Percentiles rank a stretch among this genome's conserved stretches.
These are phyloP conservation scores for Galaxea fascicularis DNA, from an alignment of 92 coral and sea anemone species.

Conservation along the genomic window DNA sequence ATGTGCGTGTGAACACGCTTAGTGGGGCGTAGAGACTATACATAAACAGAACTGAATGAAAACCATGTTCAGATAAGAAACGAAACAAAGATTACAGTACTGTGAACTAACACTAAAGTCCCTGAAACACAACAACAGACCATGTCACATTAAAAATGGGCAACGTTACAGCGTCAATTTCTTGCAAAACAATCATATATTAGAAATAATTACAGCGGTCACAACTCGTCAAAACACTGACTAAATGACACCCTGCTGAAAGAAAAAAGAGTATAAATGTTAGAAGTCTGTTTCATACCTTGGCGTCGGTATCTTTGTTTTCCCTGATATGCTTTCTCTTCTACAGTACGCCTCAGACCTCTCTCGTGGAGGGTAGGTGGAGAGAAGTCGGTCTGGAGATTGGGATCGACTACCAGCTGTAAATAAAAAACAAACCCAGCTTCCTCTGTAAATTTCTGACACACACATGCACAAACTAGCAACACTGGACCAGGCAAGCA, in stretches of 20 bases:
- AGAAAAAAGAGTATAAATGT: neutral
- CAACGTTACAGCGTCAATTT: neutral
- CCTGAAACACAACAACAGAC: neutral
- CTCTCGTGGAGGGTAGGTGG: slow-evolving; percentile 84
- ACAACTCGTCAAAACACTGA: neutral
- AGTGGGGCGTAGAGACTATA: too few species aligned
- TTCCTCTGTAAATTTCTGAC: neutral
- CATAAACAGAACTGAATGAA: too few species aligned
- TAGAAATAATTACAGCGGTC: neutral
- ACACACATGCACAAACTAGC: too few species aligned
- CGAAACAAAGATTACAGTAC: neutral
- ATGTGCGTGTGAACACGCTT: too few species aligned
- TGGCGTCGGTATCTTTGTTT: slow-evolving; percentile 93
- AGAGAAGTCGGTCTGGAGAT: slow-evolving; percentile 84
- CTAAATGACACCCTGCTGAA: neutral
- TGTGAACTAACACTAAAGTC: neutral
- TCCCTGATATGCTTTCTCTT: slow-evolving; percentile 79
- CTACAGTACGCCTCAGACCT: slow-evolving; percentile 91
- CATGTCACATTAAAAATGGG: neutral
- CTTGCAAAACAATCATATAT: neutral
- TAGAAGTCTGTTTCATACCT: slow-evolving; percentile 54
- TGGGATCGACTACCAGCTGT: slow-evolving; percentile 94
- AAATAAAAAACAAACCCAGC: neutral
- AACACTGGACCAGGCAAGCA: neutral
- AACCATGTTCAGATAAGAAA: neutral